These are phyloP conservation scores for Coptotermes formosanus DNA, from an alignment of 1,140 invertebrate species.

Conservation along the genomic window DNA sequence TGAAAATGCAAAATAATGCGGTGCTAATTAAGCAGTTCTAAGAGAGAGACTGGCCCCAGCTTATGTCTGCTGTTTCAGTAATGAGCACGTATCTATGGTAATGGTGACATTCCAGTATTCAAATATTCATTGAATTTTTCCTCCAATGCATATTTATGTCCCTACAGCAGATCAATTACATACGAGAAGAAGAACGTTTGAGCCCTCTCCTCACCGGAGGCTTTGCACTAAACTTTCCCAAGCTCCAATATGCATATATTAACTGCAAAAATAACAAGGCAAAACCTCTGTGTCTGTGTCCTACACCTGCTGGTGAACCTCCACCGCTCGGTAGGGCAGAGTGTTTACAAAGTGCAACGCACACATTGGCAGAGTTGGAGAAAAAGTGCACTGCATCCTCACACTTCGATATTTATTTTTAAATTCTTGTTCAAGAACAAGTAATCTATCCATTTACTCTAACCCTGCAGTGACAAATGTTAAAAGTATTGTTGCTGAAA, in stretches of 20 bases:
- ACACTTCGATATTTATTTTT: no score
- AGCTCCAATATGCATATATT: slow-evolving; percentile 9
- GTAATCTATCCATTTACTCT: no score
- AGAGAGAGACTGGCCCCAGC: neutral
- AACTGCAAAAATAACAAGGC: neutral
- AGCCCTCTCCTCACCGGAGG: neutral
- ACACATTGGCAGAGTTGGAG: neutral
- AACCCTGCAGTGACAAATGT: no score
- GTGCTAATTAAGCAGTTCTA: neutral
- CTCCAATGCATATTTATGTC: slow-evolving; percentile 12
- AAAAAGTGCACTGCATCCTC: neutral
- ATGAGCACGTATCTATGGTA: neutral
- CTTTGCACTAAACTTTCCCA: neutral
- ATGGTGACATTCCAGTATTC: slow-evolving; percentile 3
- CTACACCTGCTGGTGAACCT: slow-evolving; percentile 8
- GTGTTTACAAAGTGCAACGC: neutral
- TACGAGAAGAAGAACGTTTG: neutral
- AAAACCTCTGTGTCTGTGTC: neutral
- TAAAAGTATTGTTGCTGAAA: no score
- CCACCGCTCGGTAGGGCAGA: neutral
- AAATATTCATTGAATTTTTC: slow-evolving; percentile 1
- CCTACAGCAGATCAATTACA: neutral
- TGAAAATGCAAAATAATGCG: slow-evolving; percentile 10
- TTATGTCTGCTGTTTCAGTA: neutral
- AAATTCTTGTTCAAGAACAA: no score